Evolutionary conservation across 2,113 vertebrate species (phyloP).

Genomic region (Microcebus murinus): DNA sequence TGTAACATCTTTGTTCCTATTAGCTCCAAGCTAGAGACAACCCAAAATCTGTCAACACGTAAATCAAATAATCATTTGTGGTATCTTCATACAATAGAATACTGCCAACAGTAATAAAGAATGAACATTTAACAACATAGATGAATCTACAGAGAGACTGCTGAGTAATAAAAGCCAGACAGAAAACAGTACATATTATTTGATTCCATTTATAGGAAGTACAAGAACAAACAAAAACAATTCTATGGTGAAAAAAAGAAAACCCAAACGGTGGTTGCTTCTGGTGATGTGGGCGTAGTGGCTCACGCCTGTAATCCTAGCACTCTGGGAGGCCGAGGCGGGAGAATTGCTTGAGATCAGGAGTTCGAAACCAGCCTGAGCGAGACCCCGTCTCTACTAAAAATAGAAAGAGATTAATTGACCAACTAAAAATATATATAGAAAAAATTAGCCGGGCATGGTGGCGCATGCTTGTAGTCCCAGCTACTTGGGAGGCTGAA

Average conservation of each 20-base stretch:
- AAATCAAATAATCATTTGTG: not conserved
- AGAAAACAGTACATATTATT: not conserved
- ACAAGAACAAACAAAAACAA: not conserved
- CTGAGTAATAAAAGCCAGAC: not conserved
- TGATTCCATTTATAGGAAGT: not conserved
- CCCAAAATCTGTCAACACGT: not conserved
- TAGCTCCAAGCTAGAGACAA: not conserved
- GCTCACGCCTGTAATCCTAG: too few relatives aligned
- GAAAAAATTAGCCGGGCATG: too few relatives aligned
- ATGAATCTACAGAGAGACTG: not conserved
- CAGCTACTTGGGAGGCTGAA: too few relatives aligned
- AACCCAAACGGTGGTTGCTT: not conserved
- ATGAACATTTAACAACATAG: not conserved
- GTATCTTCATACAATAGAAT: not conserved
- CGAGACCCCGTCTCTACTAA: too few relatives aligned
- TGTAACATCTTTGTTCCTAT: not conserved
- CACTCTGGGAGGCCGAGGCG: too few relatives aligned
- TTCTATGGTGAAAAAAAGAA: not conserved
- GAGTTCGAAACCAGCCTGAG: too few relatives aligned
- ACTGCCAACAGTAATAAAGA: not conserved
- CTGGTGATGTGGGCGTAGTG: not conserved
- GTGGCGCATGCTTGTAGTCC: too few relatives aligned
- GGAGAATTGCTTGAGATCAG: too few relatives aligned
- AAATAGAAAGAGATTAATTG: too few relatives aligned
- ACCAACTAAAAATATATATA: too few relatives aligned